phyloP scores from a whole-genome alignment of 2,797 vertebrate genomes.

The Pseudomugil gertrudae region DNA sequence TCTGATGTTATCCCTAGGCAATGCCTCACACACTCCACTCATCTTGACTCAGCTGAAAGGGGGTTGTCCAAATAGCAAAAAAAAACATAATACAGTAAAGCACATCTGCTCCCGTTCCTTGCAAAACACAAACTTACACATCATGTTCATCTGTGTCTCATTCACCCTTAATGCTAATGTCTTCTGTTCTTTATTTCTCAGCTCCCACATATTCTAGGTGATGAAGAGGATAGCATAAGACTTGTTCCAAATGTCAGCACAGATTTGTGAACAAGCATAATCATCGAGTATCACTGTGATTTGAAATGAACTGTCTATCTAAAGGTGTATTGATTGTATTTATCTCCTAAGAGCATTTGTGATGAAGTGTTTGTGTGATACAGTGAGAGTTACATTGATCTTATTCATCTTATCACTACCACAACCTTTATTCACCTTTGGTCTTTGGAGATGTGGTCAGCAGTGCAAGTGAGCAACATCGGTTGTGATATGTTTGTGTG shows the following conservation, averaged over 20 bases:
- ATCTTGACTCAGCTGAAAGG: conserved; percentile 57
- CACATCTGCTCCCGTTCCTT: conserved; percentile 18
- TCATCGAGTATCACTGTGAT: conserved; percentile 26
- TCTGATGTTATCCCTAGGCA: conserved; percentile 38
- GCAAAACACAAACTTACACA: conserved; percentile 20
- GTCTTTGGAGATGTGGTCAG: conserved; percentile 38
- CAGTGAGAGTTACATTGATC: conserved; percentile 1
- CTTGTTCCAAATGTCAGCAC: conserved; percentile 25
- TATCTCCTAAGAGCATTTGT: conserved; percentile 16
- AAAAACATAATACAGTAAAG: conserved; percentile 32
- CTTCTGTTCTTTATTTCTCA: conserved; percentile 53
- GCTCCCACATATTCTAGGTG: conserved; percentile 57
- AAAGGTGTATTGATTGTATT: background rate
- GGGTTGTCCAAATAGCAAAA: conserved; percentile 19
- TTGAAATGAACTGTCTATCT: conserved; percentile 9
- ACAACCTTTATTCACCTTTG: conserved; percentile 46
- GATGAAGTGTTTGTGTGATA: conserved; percentile 8
- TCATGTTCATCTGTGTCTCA: conserved; percentile 20
- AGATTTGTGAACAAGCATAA: conserved; percentile 17
- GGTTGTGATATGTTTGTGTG: conserved; percentile 64
- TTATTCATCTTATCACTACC: conserved; percentile 11
- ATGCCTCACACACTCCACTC: conserved; percentile 36
- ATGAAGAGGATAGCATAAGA: conserved; percentile 66
- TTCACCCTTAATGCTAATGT: conserved; percentile 18
- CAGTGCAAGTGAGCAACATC: conserved; percentile 25